Percentiles rank a stretch among this genome's conserved stretches.
phyloP scores from a whole-genome alignment of 2,113 vertebrate species.

The Brienomyrus brachyistius region DNA sequence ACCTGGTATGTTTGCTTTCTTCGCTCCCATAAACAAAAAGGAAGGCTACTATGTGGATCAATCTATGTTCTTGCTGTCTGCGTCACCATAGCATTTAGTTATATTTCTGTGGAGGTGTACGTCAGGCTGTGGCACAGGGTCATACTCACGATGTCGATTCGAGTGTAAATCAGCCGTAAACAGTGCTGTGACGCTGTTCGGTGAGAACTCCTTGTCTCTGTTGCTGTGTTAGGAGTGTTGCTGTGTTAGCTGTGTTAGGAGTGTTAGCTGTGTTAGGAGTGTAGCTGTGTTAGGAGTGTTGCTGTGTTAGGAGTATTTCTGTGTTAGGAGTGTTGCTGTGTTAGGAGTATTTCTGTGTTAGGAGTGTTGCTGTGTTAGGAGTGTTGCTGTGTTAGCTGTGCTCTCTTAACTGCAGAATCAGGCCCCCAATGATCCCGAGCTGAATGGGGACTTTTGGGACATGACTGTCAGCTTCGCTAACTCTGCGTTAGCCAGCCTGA shows the following conservation, averaged over 20 bases:
- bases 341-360: no score
- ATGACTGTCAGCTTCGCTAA: background rate
- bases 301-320: no score
- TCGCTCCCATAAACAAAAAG: background rate
- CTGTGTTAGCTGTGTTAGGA: no score
- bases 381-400: background rate
- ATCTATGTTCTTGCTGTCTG: background rate
- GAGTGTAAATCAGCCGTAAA: background rate
- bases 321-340: no score
- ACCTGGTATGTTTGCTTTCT: background rate
- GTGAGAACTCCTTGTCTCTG: background rate
- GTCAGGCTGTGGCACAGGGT: background rate
- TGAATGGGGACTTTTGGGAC: background rate
- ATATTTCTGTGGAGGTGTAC: background rate
- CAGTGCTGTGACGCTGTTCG: background rate
- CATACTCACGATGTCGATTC: background rate
- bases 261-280: no score
- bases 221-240: background rate
- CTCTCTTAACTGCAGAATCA: background rate
- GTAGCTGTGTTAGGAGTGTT: no score
- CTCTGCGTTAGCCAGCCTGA: background rate
- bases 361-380: no score
- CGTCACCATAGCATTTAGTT: background rate
- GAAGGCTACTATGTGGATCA: background rate
- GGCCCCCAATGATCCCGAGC: background rate